Base-by-base conservation (phyloP, 37 sponge, comb jelly and placozoan genomes). In the Theonella swinhoei region DNA sequence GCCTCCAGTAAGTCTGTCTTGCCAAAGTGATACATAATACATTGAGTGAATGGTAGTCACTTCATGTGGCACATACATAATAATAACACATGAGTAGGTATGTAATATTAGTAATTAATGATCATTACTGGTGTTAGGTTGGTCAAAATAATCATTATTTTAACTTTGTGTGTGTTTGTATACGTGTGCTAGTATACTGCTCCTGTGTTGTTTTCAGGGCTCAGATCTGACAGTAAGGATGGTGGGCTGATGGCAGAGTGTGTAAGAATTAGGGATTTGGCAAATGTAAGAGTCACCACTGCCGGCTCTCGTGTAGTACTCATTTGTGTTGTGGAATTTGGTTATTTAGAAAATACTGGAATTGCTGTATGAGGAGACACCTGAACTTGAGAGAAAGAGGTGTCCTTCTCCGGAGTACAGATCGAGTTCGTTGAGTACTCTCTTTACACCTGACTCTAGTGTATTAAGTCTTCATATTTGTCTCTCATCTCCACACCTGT, bases 1-100 rank as follows among this genome's bases (percentile, higher is more conserved):
- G 89, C 93, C n/a, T 80, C 93, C 24, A 88, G 93, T 93, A 60
- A 76, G 93, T n/a, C n/a, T n/a, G n/a, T n/a, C n/a, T n/a, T n/a
- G n/a, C n/a, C n/a, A n/a, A n/a, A n/a, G n/a, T n/a, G n/a, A n/a
- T n/a, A n/a, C n/a, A n/a, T n/a, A n/a, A n/a, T n/a, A n/a, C n/a
- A n/a, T n/a, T n/a, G n/a, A n/a, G n/a, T n/a, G n/a, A n/a, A n/a
- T n/a, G n/a, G n/a, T n/a, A n/a, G n/a, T n/a, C n/a, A n/a, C n/a
- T n/a, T n/a, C n/a, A n/a, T n/a, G n/a, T n/a, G n/a, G n/a, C n/a
- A n/a, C n/a, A n/a, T n/a, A n/a, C n/a, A n/a, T n/a, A n/a, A n/a
- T n/a, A n/a, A n/a, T n/a, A n/a, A n/a, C n/a, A n/a, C n/a, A n/a
- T n/a, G n/a, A n/a, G n/a, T n/a, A n/a, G n/a, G n/a, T n/a, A n/a